Conservation (phyloP, 92 coral and sea anemone species). For the Paragorgia papillata region DNA sequence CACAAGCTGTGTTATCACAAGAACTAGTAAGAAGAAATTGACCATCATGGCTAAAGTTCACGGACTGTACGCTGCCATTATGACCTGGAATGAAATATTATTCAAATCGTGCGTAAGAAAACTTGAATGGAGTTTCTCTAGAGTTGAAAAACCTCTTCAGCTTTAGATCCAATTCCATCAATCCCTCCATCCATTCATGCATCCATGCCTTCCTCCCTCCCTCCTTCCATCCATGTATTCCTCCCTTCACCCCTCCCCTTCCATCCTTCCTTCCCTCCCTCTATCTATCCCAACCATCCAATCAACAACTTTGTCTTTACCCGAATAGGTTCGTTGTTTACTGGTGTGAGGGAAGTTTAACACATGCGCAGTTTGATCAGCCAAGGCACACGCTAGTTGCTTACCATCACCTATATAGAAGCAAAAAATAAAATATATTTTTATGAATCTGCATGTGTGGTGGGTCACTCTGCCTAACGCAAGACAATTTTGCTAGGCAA, state of each 20-base stretch:
- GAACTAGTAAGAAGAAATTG: slow-evolving; percentile 87
- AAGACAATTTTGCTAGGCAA: not conserved
- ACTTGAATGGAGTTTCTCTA: not conserved
- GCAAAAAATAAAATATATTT: not conserved
- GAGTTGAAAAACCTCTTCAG: too few relatives aligned
- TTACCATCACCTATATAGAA: slow-evolving; percentile 64
- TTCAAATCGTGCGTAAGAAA: not conserved
- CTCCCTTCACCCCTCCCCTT: too few relatives aligned
- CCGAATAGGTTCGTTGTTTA: slow-evolving; percentile 45
- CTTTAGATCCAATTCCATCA: too few relatives aligned
- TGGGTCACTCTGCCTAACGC: not conserved
- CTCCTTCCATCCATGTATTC: too few relatives aligned
- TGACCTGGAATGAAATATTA: slow-evolving; percentile 63
- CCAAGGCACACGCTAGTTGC: slow-evolving; percentile 82
- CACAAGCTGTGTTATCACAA: slow-evolving; percentile 77
- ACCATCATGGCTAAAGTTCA: slow-evolving; percentile 77
- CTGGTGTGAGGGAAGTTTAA: slow-evolving; percentile 64
- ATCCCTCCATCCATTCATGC: too few relatives aligned
- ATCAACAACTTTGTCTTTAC: too few relatives aligned
- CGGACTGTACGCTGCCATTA: slow-evolving; percentile 85
- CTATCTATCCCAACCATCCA: too few relatives aligned
- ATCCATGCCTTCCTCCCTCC: too few relatives aligned
- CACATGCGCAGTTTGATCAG: slow-evolving; percentile 87
- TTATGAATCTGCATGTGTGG: not conserved
- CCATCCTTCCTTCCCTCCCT: too few relatives aligned